Base-by-base conservation (phyloP, 2,113 vertebrate genomes). In the Piaya cayana region DNA sequence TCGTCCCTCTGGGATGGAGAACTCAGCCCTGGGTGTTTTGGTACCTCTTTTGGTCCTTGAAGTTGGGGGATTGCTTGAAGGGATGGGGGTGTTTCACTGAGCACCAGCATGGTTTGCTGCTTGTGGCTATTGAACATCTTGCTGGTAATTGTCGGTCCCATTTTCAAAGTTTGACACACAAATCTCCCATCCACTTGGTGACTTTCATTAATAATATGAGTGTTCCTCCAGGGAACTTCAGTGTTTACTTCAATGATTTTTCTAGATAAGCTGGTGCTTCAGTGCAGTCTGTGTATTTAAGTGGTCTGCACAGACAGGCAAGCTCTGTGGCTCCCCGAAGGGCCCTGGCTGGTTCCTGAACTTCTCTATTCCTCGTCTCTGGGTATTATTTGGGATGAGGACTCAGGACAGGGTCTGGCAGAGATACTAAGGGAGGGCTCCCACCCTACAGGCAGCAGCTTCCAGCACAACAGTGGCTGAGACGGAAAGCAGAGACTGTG, bases 81-180 rank as follows among this genome's bases (percentile, higher is more conserved):
- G 47, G 22, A 49, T 49, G 47, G 47, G 47, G 47, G 5, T 25
- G 55, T 36, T 74, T 58, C 43, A 50, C 39, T 17, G 32, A 37
- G 80, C 30, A 16, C 27, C 21, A 6, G 0, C 0, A 1, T 1
- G 42, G 37, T 64, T 91, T 77, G 77, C 8, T 52, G 26, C 69
- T 53, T 11, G 56, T 4, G 2, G 58, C 45, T 56, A 1, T 6
- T 4, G 60, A 26, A 77, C 42, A 20, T 9, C 45, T 78, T 59
- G 21, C 29, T 36, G 45, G n/a, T 29, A 10, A 16, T 26, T 21
- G 1, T 21, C 0, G 0, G 32, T 56, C 45, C 43, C 9, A 1
- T 15, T 60, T 42, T 37, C 58, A 18, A 50, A 68, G 37, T 55
- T 8, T 64, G 79, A 6, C 13, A 12, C 4, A 2, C 6, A 15